Evolutionary conservation across 2,113 vertebrate species (phyloP), one percentile per base, ranked within the genome.

Genomic region (Chaetura pelagica): DNA sequence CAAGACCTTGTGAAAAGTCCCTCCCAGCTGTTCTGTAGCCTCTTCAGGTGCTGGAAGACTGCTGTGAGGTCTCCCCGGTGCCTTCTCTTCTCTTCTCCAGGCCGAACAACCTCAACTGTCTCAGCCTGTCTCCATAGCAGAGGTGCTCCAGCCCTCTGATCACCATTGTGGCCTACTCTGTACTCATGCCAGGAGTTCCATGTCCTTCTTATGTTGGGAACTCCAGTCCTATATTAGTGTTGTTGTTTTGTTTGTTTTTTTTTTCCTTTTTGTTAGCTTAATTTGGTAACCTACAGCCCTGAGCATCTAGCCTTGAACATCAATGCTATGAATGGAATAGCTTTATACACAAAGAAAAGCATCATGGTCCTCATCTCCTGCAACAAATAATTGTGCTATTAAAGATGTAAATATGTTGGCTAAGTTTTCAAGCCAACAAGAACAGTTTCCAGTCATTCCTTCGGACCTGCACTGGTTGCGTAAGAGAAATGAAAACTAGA

Each of bases 401-500:
- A 22, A 77, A 81, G 15, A 61, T 1, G 9, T 19, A 2, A 82
- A 48, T 9, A 7, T 16, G 7, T 52, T 55, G 40, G 24, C 6
- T 24, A 34, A 35, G 9, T 75, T 46, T 82, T n/a, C 32, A 22
- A 75, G 21, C 1, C 44, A 73, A 23, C 23, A 71, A 24, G n/a
- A 78, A 23, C 8, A 30, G 27, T n/a, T 84, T 57, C 6, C 34
- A 68, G 15, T 68, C 19, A 13, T 59, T 59, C 21, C 21, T 44
- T 5, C 12, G 20, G 55, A 81, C 6, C 40, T 3, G 1, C 23
- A 32, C 29, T 48, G 8, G 6, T 11, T 77, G 15, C 0, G 0
- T 8, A 73, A 62, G 19, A 44, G 26, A 54, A 59, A 67, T 30
- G 8, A 87, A 91, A 74, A 42, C 2, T 1, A 2, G 38, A 55